Evolutionary conservation across 2,797 vertebrate species (phyloP).

Genomic region (Liasis olivaceus): DNA sequence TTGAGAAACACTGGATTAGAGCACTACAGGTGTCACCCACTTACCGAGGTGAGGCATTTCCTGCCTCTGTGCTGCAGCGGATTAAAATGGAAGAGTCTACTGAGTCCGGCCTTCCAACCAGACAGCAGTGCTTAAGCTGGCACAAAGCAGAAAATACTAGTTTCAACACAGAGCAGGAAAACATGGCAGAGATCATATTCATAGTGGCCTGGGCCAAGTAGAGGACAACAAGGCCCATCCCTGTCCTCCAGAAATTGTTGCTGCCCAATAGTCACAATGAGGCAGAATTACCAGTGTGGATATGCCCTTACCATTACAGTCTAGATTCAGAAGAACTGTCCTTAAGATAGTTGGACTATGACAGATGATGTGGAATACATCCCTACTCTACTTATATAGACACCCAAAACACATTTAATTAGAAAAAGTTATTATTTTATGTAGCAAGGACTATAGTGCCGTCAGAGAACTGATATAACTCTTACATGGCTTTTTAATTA

Average conservation of each 20-base stretch:
- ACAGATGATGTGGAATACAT: background rate
- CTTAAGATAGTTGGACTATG: background rate
- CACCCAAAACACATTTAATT: background rate
- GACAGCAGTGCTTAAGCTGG: background rate
- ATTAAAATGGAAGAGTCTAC: too few species aligned
- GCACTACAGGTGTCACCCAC: too few species aligned
- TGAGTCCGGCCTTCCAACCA: too few species aligned
- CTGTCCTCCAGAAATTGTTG: background rate
- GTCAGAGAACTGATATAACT: background rate
- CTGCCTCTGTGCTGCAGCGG: too few species aligned
- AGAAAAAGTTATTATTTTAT: background rate
- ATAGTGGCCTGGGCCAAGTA: background rate
- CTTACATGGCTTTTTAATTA: slow-evolving; percentile 18
- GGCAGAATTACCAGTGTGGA: background rate
- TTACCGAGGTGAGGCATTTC: too few species aligned
- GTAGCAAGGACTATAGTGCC: rapidly evolving
- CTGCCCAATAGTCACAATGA: background rate
- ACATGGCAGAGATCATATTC: background rate
- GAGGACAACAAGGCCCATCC: background rate
- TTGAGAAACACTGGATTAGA: too few species aligned
- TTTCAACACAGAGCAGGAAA: background rate
- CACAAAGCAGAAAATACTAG: background rate
- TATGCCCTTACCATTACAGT: background rate
- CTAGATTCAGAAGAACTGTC: background rate
- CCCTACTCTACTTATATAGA: background rate